phyloP scores from a whole-genome alignment of 2,113 vertebrate species.

The Leptodactylus fuscus region DNA sequence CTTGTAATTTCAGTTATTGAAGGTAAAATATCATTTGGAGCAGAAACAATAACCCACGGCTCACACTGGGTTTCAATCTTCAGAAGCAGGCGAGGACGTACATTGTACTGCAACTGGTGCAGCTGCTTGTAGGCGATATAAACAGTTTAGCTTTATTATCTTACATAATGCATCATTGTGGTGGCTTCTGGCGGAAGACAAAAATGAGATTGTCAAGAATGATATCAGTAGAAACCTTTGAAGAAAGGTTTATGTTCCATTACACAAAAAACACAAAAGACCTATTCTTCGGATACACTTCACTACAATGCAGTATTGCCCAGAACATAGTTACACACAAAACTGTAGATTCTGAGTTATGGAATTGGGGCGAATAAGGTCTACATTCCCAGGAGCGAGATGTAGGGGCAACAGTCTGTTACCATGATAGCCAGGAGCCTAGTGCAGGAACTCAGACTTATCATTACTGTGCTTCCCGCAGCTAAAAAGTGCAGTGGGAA shows the following conservation, averaged over 20 bases:
- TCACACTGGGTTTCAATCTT: conserved; percentile 41
- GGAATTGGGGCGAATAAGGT: no score
- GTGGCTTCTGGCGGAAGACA: conserved; percentile 37
- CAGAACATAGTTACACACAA: no score
- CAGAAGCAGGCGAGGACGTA: conserved; percentile 36
- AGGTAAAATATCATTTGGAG: conserved; percentile 48
- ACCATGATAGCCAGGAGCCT: no score
- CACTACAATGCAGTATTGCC: no score
- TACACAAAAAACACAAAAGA: conserved; percentile 35
- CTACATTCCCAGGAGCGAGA: no score
- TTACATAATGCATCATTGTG: conserved; percentile 51
- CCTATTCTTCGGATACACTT: not conserved
- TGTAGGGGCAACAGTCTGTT: no score
- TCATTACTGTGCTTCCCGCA: no score
- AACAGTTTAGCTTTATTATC: conserved; percentile 34
- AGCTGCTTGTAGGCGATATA: conserved; percentile 43
- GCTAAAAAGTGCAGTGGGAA: no score
- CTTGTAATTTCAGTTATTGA: conserved; percentile 50
- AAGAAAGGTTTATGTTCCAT: conserved; percentile 45
- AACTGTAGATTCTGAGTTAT: no score
- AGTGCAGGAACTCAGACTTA: no score
- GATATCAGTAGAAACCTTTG: conserved; percentile 32
- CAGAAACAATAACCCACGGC: conserved; percentile 37
- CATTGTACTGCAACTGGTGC: conserved; percentile 31
- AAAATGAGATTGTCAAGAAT: conserved; percentile 43